Evolutionary conservation across 1,140 invertebrate species (phyloP).

Genomic region (Trichomalopsis sarcophagae): DNA sequence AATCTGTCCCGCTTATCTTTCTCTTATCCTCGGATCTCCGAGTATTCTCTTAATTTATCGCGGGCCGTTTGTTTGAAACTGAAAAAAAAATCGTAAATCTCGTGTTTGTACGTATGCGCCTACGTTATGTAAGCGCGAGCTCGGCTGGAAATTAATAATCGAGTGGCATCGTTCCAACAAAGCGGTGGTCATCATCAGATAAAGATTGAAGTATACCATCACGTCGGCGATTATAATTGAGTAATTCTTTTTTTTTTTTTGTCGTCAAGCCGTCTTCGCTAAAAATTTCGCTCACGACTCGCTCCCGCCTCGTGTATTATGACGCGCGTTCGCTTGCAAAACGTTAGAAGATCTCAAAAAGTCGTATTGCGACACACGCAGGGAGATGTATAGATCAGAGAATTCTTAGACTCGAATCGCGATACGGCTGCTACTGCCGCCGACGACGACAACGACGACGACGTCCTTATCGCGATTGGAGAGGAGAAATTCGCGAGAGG

Average conservation of each 20-base stretch:
- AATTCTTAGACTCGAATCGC: constrained; percentile 44
- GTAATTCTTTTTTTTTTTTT: not conserved
- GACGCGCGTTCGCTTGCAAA: constrained; percentile 38
- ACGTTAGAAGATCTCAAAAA: constrained; percentile 52
- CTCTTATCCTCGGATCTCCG: too few species aligned
- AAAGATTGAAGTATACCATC: not conserved
- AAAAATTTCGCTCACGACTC: constrained; percentile 31
- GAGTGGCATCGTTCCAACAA: not conserved
- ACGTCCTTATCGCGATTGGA: constrained; percentile 36
- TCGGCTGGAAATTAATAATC: not conserved
- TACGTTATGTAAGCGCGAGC: not conserved
- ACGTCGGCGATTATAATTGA: not conserved
- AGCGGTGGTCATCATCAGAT: not conserved
- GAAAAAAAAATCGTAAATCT: not conserved
- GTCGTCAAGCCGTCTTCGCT: too few species aligned
- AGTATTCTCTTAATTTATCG: too few species aligned
- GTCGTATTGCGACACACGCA: constrained; percentile 43
- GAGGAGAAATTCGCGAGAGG: constrained; percentile 34
- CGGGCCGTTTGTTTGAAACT: too few species aligned
- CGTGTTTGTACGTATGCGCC: too few species aligned
- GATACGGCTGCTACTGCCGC: constrained; percentile 9
- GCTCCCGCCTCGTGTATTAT: constrained; percentile 25
- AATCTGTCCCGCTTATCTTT: not conserved
- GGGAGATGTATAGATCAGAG: constrained; percentile 39
- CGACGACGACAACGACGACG: too few species aligned